These are phyloP conservation scores for Cydia amplana DNA, from an alignment of 1,140 invertebrate species.

Conservation along the genomic window DNA sequence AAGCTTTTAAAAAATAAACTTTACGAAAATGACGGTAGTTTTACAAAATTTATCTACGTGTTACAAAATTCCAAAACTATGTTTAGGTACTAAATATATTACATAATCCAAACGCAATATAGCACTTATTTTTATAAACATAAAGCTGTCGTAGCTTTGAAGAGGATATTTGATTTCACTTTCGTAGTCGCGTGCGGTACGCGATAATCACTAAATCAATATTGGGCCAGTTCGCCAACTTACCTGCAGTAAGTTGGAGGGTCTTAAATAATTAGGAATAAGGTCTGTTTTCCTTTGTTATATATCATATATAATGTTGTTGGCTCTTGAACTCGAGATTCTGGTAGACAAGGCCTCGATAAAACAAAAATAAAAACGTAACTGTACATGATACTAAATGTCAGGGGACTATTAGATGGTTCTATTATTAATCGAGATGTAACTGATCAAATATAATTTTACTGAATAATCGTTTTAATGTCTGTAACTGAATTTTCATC, in stretches of 20 bases:
- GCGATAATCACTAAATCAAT: slow-evolving; percentile 45
- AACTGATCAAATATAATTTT: no score
- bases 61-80: neutral
- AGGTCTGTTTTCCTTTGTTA: neutral
- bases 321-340: neutral
- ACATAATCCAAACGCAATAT: neutral
- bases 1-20: no score
- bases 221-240: neutral
- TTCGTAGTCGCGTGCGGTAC: slow-evolving; percentile 40
- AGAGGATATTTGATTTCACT: slow-evolving; percentile 33
- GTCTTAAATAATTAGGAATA: neutral
- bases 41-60: neutral
- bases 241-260: neutral
- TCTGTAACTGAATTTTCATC: no score
- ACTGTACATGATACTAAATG: neutral
- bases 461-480: no score
- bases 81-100: slow-evolving; percentile 8
- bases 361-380: neutral
- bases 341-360: neutral
- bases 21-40: no score
- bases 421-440: neutral
- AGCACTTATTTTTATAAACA: neutral
- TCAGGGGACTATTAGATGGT: neutral
- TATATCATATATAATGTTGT: neutral
- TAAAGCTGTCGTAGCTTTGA: neutral